phyloP scores from a whole-genome alignment of 1,140 invertebrate genomes.

The Berghia stephanieae region DNA sequence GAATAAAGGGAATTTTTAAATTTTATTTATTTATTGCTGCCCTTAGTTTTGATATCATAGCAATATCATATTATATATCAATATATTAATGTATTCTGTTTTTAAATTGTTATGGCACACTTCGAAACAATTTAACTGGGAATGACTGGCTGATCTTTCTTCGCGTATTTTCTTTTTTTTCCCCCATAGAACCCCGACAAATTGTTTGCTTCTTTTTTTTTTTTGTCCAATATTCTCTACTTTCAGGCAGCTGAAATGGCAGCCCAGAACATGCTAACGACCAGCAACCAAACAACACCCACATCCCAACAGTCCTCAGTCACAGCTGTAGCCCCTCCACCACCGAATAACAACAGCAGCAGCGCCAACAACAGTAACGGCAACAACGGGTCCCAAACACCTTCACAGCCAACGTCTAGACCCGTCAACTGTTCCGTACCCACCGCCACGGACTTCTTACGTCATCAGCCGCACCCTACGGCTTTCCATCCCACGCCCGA shows the following conservation, averaged over 20 bases:
- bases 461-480: conserved; percentile 54
- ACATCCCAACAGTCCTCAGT: conserved; percentile 38
- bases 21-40: no score
- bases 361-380: conserved; percentile 40
- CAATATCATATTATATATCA: no score
- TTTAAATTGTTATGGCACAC: no score
- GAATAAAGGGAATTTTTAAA: no score
- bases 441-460: conserved; percentile 54
- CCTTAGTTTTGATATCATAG: no score
- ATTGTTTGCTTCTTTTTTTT: no score
- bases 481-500: conserved; percentile 55
- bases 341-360: conserved; percentile 55
- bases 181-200: no score
- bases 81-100: no score
- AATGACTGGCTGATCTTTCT: no score
- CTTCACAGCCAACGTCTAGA: conserved; percentile 35
- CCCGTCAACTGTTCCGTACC: conserved; percentile 50
- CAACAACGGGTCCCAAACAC: conserved; percentile 41
- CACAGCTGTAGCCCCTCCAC: conserved; percentile 35
- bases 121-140: no score
- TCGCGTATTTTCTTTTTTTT: no score
- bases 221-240: no score
- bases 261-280: conserved; percentile 31
- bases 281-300: conserved; percentile 38
- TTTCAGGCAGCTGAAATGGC: conserved; percentile 55